A percentile compares a stretch with the other conserved stretches of the same genome.
Evolutionary conservation across 2,113 vertebrate species (phyloP).

Genomic region (Caretta caretta): DNA sequence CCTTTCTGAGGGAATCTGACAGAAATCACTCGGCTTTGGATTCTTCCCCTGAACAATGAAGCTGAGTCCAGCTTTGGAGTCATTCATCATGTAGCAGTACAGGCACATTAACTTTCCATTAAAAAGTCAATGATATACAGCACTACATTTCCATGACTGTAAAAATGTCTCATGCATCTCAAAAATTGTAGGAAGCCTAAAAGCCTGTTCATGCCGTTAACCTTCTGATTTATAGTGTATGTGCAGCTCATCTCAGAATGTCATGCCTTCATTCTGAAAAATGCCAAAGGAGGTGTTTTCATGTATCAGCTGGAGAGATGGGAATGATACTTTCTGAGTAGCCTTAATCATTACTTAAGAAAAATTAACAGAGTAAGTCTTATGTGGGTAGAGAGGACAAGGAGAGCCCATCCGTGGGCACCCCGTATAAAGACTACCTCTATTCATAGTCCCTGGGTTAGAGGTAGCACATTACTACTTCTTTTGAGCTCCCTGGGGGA

Average conservation of each 20-base stretch:
- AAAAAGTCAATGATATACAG: conserved; percentile 52
- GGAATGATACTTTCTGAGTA: conserved; percentile 14
- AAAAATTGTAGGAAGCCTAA: conserved; percentile 42
- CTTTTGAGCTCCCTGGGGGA: not conserved
- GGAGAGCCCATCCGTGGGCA: not conserved
- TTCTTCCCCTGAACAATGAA: not conserved
- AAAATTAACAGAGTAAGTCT: conserved; percentile 35
- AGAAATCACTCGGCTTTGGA: not conserved
- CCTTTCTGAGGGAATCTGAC: conserved; percentile 1
- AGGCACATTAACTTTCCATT: conserved; percentile 46
- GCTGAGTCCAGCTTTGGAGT: conserved; percentile 11
- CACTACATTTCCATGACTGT: conserved; percentile 52
- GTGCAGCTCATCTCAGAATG: conserved; percentile 39
- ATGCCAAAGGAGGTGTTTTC: conserved; percentile 27
- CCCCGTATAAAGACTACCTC: not conserved
- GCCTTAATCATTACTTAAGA: conserved; percentile 22
- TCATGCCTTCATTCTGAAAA: conserved; percentile 39
- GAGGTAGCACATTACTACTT: not conserved
- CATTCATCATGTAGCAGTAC: conserved; percentile 30
- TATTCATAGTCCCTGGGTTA: not conserved
- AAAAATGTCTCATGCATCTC: conserved; percentile 46
- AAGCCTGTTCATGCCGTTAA: conserved; percentile 58
- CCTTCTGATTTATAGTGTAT: conserved; percentile 57
- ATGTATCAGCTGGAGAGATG: conserved; percentile 38
- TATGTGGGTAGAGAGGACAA: not conserved